phyloP scores from a whole-genome alignment of 2,797 vertebrate genomes.

The Esox lucius region DNA sequence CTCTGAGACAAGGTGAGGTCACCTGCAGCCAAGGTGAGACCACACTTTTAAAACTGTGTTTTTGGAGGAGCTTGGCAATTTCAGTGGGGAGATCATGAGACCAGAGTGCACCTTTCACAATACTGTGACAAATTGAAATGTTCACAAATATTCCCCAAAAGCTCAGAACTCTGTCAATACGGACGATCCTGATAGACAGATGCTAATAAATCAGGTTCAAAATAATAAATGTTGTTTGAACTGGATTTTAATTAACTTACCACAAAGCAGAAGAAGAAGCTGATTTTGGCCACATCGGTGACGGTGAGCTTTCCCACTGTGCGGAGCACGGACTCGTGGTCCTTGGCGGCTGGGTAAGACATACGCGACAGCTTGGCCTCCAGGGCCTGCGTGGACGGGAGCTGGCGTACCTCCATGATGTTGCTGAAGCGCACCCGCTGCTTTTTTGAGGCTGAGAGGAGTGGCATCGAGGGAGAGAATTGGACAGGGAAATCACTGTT shows the following conservation, averaged over 20 bases:
- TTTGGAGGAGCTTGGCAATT: too few relatives aligned
- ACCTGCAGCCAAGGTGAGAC: too few relatives aligned
- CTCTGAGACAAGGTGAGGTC: too few relatives aligned
- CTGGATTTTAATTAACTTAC: slow-evolving; percentile 64
- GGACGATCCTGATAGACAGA: neutral
- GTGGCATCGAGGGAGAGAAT: neutral
- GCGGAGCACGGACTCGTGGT: slow-evolving; percentile 87
- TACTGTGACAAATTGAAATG: neutral
- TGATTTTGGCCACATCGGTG: slow-evolving; percentile 94
- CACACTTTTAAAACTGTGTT: too few relatives aligned
- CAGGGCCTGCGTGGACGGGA: slow-evolving; percentile 90
- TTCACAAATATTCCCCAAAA: neutral
- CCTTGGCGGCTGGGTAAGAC: slow-evolving; percentile 88
- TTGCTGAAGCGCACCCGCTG: slow-evolving; percentile 95
- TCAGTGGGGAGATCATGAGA: too few relatives aligned
- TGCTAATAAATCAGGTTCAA: neutral
- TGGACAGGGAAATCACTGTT: neutral
- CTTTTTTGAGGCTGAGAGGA: slow-evolving; percentile 79
- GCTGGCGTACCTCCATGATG: slow-evolving; percentile 94
- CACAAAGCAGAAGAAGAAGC: slow-evolving; percentile 99
- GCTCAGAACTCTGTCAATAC: neutral
- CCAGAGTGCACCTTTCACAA: neutral
- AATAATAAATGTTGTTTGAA: neutral
- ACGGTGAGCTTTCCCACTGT: slow-evolving; percentile 89
- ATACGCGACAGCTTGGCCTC: slow-evolving; percentile 96